phyloP scores from a whole-genome alignment of 2,888 invertebrate genomes.

The Cotesia congregata region DNA sequence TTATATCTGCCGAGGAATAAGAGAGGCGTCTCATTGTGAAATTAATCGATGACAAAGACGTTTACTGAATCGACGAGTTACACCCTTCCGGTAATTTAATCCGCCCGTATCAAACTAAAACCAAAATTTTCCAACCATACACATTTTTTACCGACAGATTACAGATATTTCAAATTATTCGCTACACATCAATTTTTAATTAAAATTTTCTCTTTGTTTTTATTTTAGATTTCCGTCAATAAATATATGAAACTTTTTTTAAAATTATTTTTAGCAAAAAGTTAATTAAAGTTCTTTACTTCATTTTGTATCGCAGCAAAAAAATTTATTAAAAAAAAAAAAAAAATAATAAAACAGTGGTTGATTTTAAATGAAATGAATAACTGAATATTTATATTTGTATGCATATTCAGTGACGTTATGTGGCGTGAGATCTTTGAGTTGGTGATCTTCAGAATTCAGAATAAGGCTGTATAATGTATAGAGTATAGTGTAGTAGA shows the following conservation, averaged over 20 bases:
- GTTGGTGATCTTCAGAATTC: conserved; percentile 12
- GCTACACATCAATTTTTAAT: no score
- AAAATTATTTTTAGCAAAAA: not conserved
- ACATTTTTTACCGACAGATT: no score
- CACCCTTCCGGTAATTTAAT: conserved; percentile 10
- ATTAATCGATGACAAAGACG: conserved; percentile 45
- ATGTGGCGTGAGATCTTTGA: conserved; percentile 10
- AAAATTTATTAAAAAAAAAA: no score
- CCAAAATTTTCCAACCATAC: no score
- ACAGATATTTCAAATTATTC: no score
- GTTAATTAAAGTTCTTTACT: not conserved
- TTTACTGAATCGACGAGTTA: conserved; percentile 19
- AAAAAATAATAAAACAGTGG: not conserved
- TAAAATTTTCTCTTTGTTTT: no score
- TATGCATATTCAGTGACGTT: conserved; percentile 4
- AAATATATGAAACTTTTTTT: no score
- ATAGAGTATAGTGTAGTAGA: no score
- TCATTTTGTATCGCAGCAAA: not conserved
- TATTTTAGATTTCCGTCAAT: no score
- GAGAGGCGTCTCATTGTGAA: conserved; percentile 31
- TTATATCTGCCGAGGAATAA: conserved; percentile 5
- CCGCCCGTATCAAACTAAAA: not conserved
- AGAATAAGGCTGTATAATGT: not conserved
- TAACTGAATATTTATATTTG: not conserved
- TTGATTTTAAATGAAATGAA: not conserved